Evolutionary conservation across 2,888 invertebrate species (phyloP).

Genomic region (Digitonthophagus gazella): DNA sequence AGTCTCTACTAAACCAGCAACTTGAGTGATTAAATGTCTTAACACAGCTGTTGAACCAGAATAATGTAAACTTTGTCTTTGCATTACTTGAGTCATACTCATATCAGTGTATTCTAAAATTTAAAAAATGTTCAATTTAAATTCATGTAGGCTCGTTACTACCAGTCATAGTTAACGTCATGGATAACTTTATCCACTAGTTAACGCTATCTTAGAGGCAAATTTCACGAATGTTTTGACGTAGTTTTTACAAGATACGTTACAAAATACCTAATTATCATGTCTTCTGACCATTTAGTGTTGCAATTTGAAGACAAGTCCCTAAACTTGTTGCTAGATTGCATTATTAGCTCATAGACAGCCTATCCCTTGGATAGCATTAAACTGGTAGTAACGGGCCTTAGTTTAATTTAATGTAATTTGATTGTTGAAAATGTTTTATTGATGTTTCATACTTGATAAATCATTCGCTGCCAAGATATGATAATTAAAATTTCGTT

Average conservation of each 20-base stretch:
- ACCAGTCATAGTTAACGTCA: too few relatives aligned
- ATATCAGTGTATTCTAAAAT: constrained; percentile 92
- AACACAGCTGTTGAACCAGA: constrained; percentile 70
- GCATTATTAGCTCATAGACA: too few relatives aligned
- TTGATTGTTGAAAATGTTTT: neutral
- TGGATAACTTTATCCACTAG: too few relatives aligned
- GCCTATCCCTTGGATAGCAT: too few relatives aligned
- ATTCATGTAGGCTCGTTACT: constrained; percentile 7
- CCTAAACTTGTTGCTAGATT: too few relatives aligned
- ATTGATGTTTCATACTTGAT: constrained; percentile 62
- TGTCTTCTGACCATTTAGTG: too few relatives aligned
- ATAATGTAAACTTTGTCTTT: constrained; percentile 89
- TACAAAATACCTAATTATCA: too few relatives aligned
- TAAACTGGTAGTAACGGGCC: too few relatives aligned
- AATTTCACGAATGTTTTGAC: too few relatives aligned
- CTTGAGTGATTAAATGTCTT: constrained; percentile 73
- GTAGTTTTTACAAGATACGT: too few relatives aligned
- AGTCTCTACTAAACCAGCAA: constrained; percentile 72
- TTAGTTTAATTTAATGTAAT: constrained; percentile 2
- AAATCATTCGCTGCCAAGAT: constrained; percentile 88
- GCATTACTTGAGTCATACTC: constrained; percentile 88
- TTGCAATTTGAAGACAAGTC: too few relatives aligned
- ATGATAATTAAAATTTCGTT: constrained; percentile 97
- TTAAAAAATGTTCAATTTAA: constrained; percentile 19
- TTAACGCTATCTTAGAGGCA: too few relatives aligned